A percentile compares a stretch with the other conserved stretches of the same genome.
Conservation (phyloP, 2,113 vertebrate genomes). For the Pollachius pollachius region DNA sequence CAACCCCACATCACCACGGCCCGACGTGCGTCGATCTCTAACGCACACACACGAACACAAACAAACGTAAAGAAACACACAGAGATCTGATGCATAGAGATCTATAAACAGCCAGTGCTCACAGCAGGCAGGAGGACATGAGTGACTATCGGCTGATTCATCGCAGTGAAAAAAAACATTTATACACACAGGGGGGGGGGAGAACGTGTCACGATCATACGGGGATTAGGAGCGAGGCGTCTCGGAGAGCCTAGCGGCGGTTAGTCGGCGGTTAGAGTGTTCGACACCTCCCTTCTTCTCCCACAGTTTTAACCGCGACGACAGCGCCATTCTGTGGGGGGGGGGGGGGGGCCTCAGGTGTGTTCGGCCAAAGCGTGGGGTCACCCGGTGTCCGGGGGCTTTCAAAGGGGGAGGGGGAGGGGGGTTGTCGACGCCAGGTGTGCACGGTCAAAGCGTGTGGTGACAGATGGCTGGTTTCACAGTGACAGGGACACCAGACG, state of each 20-base stretch:
- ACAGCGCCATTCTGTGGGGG: conserved; percentile 85
- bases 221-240: conserved; percentile 13
- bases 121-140: too few species aligned
- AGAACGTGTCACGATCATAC: conserved; percentile 4
- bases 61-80: too few species aligned
- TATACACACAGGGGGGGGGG: background rate
- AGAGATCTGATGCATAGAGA: too few species aligned
- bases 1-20: too few species aligned
- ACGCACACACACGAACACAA: too few species aligned
- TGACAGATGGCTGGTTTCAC: background rate
- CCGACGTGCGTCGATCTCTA: too few species aligned
- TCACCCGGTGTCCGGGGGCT: conserved; percentile 42
- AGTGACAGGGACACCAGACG: too few species aligned
- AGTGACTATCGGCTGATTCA: too few species aligned
- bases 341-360: conserved; percentile 25
- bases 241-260: background rate
- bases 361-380: conserved; percentile 15
- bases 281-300: conserved; percentile 92
- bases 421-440: conserved; percentile 10
- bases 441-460: conserved; percentile 33
- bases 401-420: conserved; percentile 25
- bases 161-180: too few species aligned
- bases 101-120: too few species aligned
- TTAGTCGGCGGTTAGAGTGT: background rate
- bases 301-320: conserved; percentile 94